Conservation (phyloP, 2,888 invertebrate genomes). For the Caenorhabditis angaria region DNA sequence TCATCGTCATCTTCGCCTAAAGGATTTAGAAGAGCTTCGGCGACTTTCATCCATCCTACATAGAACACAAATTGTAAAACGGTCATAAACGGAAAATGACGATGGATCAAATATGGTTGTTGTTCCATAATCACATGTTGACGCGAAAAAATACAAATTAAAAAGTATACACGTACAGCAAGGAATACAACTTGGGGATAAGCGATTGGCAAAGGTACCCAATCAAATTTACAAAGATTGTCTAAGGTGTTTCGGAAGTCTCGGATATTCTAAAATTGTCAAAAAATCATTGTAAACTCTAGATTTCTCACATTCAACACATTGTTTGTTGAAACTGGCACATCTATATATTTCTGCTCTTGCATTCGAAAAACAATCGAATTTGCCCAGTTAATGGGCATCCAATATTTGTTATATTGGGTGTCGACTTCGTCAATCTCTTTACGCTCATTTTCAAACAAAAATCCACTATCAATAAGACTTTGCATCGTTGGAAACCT, state of each 20-base stretch:
- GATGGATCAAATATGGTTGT: background rate
- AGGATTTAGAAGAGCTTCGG: slow-evolving; percentile 68
- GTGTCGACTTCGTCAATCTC: slow-evolving; percentile 48
- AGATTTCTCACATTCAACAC: slow-evolving; percentile 26
- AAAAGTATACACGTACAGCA: slow-evolving; percentile 52
- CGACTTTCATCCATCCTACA: slow-evolving; percentile 60
- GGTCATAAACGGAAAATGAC: slow-evolving; percentile 57
- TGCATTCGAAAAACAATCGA: slow-evolving; percentile 7
- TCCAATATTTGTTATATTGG: slow-evolving; percentile 34
- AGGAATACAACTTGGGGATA: slow-evolving; percentile 60
- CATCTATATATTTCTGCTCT: slow-evolving; percentile 40
- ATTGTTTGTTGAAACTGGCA: slow-evolving; percentile 38
- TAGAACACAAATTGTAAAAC: slow-evolving; percentile 58
- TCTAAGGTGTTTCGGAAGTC: slow-evolving; percentile 47
- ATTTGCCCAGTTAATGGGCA: background rate
- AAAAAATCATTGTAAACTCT: background rate
- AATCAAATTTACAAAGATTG: slow-evolving; percentile 55
- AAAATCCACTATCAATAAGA: slow-evolving; percentile 45
- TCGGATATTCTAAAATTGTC: slow-evolving; percentile 40
- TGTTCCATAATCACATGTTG: slow-evolving; percentile 38
- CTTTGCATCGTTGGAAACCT: slow-evolving; percentile 58
- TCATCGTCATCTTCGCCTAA: slow-evolving; percentile 70
- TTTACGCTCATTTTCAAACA: slow-evolving; percentile 51
- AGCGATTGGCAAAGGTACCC: slow-evolving; percentile 58
- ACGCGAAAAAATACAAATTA: slow-evolving; percentile 50